These are phyloP conservation scores for Anabas testudineus DNA, from an alignment of 2,797 vertebrate genomes.

Conservation along the genomic window DNA sequence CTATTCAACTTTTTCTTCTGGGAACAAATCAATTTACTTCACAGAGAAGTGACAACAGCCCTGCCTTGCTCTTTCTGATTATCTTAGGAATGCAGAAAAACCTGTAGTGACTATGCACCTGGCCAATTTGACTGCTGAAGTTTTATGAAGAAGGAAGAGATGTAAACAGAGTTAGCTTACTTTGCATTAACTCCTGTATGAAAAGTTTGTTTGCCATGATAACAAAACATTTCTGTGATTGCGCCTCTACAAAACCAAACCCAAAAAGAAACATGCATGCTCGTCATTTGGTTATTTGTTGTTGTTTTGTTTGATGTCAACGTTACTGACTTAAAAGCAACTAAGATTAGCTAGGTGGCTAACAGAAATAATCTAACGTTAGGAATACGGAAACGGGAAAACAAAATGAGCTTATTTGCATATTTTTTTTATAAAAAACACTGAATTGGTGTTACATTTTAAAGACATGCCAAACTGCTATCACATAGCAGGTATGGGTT, in stretches of 20 bases:
- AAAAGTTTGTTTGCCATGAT: neutral
- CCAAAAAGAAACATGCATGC: neutral
- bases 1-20: neutral
- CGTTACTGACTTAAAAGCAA: neutral
- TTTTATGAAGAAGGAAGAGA: neutral
- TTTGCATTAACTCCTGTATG: neutral
- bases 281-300: neutral
- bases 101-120: conserved; percentile 38
- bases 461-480: neutral
- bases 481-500: neutral
- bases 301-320: too few relatives aligned
- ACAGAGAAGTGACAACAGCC: neutral
- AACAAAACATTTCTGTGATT: neutral
- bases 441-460: neutral
- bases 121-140: conserved; percentile 4
- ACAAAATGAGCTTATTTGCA: neutral
- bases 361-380: conserved; percentile 38
- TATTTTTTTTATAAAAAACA: neutral
- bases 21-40: neutral
- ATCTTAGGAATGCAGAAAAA: conserved; percentile 62
- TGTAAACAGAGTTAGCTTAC: conserved; percentile 21
- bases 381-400: conserved; percentile 38
- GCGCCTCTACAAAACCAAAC: neutral
- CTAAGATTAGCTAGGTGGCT: conserved; percentile 35
- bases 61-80: neutral